Percentiles rank a stretch among this genome's conserved stretches.
Evolutionary conservation across 2,888 invertebrate genomes (phyloP).

Genomic region (Phasia obesa): DNA sequence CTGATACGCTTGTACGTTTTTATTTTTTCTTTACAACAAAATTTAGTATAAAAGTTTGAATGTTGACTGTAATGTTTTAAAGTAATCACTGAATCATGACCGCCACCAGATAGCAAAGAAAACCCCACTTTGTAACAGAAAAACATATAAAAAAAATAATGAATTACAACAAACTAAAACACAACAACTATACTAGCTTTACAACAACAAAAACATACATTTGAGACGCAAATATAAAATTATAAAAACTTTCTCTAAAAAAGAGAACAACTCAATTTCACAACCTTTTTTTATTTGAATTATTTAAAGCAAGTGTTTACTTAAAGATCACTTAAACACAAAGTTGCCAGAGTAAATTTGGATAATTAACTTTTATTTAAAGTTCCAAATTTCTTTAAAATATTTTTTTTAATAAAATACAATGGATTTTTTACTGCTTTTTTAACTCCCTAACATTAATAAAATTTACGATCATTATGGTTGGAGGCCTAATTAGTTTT

Average conservation of each 20-base stretch:
- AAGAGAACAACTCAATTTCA: constrained; percentile 26
- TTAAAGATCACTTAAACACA: constrained; percentile 25
- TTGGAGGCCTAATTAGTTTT: too few relatives aligned
- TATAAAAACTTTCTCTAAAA: constrained; percentile 66
- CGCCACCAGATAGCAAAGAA: constrained; percentile 54
- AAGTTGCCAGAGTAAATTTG: constrained; percentile 27
- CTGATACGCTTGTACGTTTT: constrained; percentile 19
- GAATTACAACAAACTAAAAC: constrained; percentile 25
- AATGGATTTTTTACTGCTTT: too few relatives aligned
- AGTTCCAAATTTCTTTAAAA: not conserved
- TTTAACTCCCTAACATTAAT: too few relatives aligned
- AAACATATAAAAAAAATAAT: constrained; percentile 26
- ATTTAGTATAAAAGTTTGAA: constrained; percentile 21
- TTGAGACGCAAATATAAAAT: constrained; percentile 27
- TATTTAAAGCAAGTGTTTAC: constrained; percentile 57
- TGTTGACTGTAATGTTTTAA: constrained; percentile 61
- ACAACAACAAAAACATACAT: constrained; percentile 26
- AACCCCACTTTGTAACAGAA: constrained; percentile 58
- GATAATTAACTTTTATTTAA: not conserved
- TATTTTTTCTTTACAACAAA: constrained; percentile 2
- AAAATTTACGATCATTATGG: too few relatives aligned
- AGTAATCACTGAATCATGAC: constrained; percentile 70
- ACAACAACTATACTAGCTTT: constrained; percentile 17
- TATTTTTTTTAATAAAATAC: too few relatives aligned
- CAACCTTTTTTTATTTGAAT: constrained; percentile 6